phyloP scores from a whole-genome alignment of 1,140 invertebrate genomes.

The Cepaea nemoralis region DNA sequence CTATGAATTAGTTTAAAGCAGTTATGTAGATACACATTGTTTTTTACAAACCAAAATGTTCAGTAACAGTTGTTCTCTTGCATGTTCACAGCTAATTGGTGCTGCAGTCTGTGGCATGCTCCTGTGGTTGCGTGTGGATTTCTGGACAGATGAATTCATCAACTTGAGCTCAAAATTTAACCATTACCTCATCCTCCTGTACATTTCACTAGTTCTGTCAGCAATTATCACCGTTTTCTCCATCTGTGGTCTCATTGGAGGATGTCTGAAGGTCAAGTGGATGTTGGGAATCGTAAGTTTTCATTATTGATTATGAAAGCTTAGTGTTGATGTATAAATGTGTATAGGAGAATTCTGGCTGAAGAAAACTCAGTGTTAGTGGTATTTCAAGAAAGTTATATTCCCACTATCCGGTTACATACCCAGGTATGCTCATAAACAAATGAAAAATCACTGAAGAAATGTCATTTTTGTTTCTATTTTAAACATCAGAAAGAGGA shows the following conservation, averaged over 20 bases:
- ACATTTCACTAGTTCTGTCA: slow-evolving; percentile 39
- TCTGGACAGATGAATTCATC: slow-evolving; percentile 48
- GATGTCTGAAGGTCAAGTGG: slow-evolving; percentile 35
- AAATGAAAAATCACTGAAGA: no score
- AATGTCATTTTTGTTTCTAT: no score
- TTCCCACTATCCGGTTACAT: no score
- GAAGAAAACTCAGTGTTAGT: no score
- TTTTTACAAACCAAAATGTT: no score
- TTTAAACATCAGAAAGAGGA: no score
- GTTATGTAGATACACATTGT: no score
- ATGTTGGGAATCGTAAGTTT: slow-evolving; percentile 45
- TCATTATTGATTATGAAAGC: background rate
- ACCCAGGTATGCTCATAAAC: no score
- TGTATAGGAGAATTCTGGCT: background rate
- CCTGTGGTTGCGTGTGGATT: slow-evolving; percentile 47
- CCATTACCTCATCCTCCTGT: slow-evolving; percentile 46
- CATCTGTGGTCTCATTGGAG: slow-evolving; percentile 44
- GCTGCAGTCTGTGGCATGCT: slow-evolving; percentile 47
- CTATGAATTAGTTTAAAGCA: no score
- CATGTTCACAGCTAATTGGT: slow-evolving; percentile 42
- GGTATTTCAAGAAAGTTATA: no score
- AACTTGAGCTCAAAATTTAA: slow-evolving; percentile 33
- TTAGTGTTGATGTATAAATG: background rate
- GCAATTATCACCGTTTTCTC: slow-evolving; percentile 43
- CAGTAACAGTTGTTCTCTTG: no score